Conservation (phyloP, 2,888 invertebrate genomes). For the Stomorhina lunata region DNA sequence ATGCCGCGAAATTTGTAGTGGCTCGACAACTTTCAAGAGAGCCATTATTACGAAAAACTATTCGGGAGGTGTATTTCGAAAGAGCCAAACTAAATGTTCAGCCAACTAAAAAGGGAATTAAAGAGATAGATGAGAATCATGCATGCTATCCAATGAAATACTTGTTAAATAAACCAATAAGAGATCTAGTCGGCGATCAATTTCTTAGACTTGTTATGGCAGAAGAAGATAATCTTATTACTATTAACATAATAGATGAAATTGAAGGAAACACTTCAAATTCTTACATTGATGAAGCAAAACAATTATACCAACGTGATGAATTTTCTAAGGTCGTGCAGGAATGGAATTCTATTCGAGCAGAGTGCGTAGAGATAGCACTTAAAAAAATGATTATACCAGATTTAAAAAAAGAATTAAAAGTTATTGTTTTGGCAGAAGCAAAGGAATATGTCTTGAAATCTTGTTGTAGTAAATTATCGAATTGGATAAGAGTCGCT, state of each 20-base stretch:
- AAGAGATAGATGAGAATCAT: conserved; percentile 98
- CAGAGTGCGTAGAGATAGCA: conserved; percentile 93
- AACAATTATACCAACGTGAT: conserved; percentile 86
- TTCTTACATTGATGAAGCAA: conserved; percentile 93
- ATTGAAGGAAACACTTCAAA: conserved; percentile 89
- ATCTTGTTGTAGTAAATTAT: conserved; percentile 91
- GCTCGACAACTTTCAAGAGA: conserved; percentile 96
- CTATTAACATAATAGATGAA: conserved; percentile 86
- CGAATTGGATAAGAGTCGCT: conserved; percentile 91
- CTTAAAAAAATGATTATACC: conserved; percentile 93
- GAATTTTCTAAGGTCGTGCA: conserved; percentile 96
- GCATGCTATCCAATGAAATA: conserved; percentile 93
- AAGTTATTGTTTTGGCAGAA: conserved; percentile 89
- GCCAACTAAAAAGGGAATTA: conserved; percentile 94
- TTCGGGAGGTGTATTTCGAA: conserved; percentile 93
- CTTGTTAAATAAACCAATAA: conserved; percentile 94
- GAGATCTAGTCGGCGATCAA: conserved; percentile 93
- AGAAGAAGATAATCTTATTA: conserved; percentile 89
- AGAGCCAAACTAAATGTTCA: conserved; percentile 89
- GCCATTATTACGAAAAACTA: conserved; percentile 91
- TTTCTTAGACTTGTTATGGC: conserved; percentile 91
- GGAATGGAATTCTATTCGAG: conserved; percentile 96
- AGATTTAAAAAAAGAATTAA: conserved; percentile 92
- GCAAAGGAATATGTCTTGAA: conserved; percentile 92
- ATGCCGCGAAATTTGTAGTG: conserved; percentile 96